A percentile compares a stretch with the other conserved stretches of the same genome.
Conservation (phyloP, 2,888 invertebrate species). For the Caenorhabditis sp. region DNA sequence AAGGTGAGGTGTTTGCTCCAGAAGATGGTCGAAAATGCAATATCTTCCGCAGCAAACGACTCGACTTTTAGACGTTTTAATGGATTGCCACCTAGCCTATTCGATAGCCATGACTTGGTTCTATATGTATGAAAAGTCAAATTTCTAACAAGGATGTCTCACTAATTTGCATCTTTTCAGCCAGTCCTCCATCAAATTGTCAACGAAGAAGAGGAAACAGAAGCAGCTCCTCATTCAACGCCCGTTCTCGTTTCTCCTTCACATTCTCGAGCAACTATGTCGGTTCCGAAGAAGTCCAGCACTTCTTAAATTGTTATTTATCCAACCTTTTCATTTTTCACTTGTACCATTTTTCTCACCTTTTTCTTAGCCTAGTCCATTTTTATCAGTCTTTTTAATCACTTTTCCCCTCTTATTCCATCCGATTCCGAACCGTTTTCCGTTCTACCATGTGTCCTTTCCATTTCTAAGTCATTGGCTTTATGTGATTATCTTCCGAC, state of each 20-base stretch:
- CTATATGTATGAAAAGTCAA: too few species aligned
- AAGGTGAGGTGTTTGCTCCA: too few species aligned
- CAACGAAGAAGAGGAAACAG: conserved; percentile 44
- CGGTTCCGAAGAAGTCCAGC: conserved; percentile 13
- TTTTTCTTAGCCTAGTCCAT: not conserved
- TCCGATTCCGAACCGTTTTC: not conserved
- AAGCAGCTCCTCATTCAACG: conserved; percentile 39
- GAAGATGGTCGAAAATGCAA: too few species aligned
- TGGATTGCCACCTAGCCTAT: too few species aligned
- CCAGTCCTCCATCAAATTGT: conserved; percentile 28
- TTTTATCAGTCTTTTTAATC: not conserved
- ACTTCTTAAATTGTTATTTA: not conserved
- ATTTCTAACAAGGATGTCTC: too few species aligned
- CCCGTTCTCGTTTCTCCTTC: conserved; percentile 42
- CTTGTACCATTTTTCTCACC: not conserved
- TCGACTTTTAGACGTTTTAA: too few species aligned
- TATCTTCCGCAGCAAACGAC: too few species aligned
- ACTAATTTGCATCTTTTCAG: conserved; percentile 10
- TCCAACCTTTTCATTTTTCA: not conserved
- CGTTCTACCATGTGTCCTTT: not conserved
- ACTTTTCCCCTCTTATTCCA: not conserved
- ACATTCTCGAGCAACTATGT: conserved; percentile 4
- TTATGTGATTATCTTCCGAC: conserved; percentile 47
- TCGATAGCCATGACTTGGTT: too few species aligned
- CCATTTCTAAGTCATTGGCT: conserved; percentile 21